Base-by-base conservation (phyloP, 2,113 vertebrate genomes). In the Rhodinocichla rosea region DNA sequence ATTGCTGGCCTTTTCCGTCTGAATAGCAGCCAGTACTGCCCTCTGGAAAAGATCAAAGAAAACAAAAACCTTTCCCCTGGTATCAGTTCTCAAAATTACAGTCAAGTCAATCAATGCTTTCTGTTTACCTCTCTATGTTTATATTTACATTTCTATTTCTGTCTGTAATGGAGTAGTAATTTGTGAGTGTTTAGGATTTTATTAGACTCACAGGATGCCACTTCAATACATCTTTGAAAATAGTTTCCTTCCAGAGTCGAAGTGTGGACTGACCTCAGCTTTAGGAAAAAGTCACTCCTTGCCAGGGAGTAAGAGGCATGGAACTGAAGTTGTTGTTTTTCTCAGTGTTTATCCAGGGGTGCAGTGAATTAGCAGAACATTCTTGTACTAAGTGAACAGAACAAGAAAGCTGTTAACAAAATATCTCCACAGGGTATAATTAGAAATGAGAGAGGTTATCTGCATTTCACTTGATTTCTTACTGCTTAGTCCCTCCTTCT, bases 261-360 rank as follows among this genome's bases (percentile, higher is more conserved):
- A 83, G 40, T 18, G 26, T 40, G n/a, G 64, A 35, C 59, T 83
- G 80, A 86, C 55, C 75, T 89, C 2, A 3, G 33, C 37, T 63
- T 80, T 83, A 91, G 96, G 92, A 94, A 93, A 96, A 92, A 78
- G 68, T 92, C 30, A 20, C 21, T 80, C 70, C 67, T 80, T 86
- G 90, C 93, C 86, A 93, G 69, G 33, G 37, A 84, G 27, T 44
- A 65, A 63, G 28, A 89, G 68, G 30, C 11, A 1, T 27, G 40
- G n/a, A 63, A 62, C 8, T 67, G 79, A 91, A 73, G 81, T 13
- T 55, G 53, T 5, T 89, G 27, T 79, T 90, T 56, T 81, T 15
- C 53, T 94, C 40, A 12, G n/a, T 57, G 60, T 70, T 92, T 64
- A 59, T 45, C 33, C 69, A 78, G 49, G 15, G 44, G 15, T 49